Conservation (phyloP, 2,113 vertebrate genomes). For the Poecilia latipinna region DNA sequence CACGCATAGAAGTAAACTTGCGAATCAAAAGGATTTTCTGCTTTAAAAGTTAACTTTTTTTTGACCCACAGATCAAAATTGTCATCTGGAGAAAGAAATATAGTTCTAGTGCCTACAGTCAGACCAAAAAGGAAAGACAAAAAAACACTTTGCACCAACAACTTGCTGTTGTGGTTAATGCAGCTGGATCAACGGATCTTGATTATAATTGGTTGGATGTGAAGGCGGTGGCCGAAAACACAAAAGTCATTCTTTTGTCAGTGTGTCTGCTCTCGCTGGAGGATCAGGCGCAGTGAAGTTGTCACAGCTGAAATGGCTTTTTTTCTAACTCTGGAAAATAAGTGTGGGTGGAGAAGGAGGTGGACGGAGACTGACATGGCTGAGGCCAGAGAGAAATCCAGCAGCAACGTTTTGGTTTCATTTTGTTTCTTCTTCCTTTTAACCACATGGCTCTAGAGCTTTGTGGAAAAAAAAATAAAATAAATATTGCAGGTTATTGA, state of each 20-base stretch:
- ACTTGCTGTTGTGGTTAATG: background rate
- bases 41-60: background rate
- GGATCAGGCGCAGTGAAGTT: background rate
- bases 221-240: background rate
- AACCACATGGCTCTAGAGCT: background rate
- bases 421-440: background rate
- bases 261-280: background rate
- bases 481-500: background rate
- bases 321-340: background rate
- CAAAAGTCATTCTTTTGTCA: background rate
- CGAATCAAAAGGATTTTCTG: background rate
- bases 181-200: background rate
- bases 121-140: background rate
- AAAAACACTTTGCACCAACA: background rate
- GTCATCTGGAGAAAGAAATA: background rate
- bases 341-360: background rate
- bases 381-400: background rate
- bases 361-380: background rate
- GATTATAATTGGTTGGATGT: background rate
- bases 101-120: background rate
- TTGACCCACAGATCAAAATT: background rate
- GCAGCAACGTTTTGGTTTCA: background rate
- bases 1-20: background rate
- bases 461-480: too few relatives aligned
- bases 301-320: background rate